Evolutionary conservation across 92 coral and sea anemone species (phyloP), one percentile per base, ranked within the genome.

Genomic region (Plumapathes pennacea): DNA sequence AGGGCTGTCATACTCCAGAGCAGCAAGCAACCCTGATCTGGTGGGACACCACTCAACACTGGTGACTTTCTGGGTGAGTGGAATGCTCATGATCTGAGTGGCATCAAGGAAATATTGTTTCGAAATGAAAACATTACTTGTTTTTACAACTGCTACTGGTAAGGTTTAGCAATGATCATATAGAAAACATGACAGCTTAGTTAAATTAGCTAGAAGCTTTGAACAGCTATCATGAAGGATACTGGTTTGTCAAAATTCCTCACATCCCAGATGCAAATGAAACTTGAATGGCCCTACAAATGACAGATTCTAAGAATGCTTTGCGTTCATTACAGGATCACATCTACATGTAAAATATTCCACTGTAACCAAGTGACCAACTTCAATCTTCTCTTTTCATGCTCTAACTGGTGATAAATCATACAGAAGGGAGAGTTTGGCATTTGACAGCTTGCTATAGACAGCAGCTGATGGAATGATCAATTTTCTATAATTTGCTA

Each of bases 191-290:
- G n/a, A n/a, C n/a, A n/a, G n/a, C n/a, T n/a, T n/a, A n/a, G n/a
- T n/a, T n/a, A n/a, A n/a, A n/a, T n/a, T n/a, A n/a, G n/a, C 14
- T 4, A 4, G 21, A 5, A 43, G 11, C 38, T 57, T 27, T 43
- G 37, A 20, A 9, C 10, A n/a, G 67, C 3, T 8, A 2, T 29
- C 9, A 4, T 32, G 58, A 80, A 88, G 94, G 97, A 91, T 91
- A 91, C 80, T 40, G 97, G 97, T 40, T 88, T 91, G 54, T 91
- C 97, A 67, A 91, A 88, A 36, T 91, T 67, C 39, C 97, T 76
- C 21, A 82, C 82, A 67, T 91, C 97, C 97, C 97, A 91, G 43
- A 91, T 78, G 30, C 95, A 80, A 51, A 91, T 72, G 12, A 78
- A 65, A 17, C 86, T 89, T 54, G 86, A 89, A 0, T 79, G 88